A percentile compares a stretch with the other conserved stretches of the same genome.
These are phyloP conservation scores for Hirtodrosophila duncani DNA, from an alignment of 2,888 invertebrate species.

Conservation along the genomic window DNA sequence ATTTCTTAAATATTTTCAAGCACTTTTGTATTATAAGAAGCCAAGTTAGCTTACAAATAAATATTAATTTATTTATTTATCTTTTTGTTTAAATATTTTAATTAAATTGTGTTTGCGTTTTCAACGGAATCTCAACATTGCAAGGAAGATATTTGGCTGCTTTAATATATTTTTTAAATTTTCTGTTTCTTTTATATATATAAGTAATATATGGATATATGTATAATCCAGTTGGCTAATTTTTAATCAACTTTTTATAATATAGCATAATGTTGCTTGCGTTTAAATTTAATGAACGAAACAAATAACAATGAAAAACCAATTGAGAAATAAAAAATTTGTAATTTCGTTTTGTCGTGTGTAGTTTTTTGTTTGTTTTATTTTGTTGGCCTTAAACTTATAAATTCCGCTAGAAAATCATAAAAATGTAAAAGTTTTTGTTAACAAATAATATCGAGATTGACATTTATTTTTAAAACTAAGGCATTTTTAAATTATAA, in stretches of 20 bases:
- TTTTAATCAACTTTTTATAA: constrained; percentile 21
- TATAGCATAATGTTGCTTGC: constrained; percentile 4
- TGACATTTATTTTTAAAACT: constrained; percentile 29
- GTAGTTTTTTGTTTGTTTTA: constrained; percentile 24
- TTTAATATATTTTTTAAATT: constrained; percentile 26
- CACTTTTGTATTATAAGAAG: constrained; percentile 38
- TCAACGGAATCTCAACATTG: constrained; percentile 73
- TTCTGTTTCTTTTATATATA: constrained; percentile 3
- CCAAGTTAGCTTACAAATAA: constrained; percentile 49
- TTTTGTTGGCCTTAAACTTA: constrained; percentile 39
- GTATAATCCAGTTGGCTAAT: constrained; percentile 26
- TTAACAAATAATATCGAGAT: constrained; percentile 51
- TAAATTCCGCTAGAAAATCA: constrained; percentile 62
- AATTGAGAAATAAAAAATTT: constrained; percentile 31
- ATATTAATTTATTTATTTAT: constrained; percentile 25
- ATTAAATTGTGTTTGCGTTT: constrained; percentile 63
- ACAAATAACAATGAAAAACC: not conserved
- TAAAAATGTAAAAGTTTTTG: constrained; percentile 17
- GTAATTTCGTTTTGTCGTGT: constrained; percentile 35
- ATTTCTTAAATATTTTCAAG: constrained; percentile 64
- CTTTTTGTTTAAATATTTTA: constrained; percentile 10
- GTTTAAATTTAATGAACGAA: constrained; percentile 4
- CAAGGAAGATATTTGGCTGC: constrained; percentile 69
- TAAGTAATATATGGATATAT: constrained; percentile 1
- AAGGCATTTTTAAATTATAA: constrained; percentile 6